Percentiles rank a stretch among this genome's conserved stretches.
phyloP scores from a whole-genome alignment of 2,113 vertebrate species.

The Python bivittatus region DNA sequence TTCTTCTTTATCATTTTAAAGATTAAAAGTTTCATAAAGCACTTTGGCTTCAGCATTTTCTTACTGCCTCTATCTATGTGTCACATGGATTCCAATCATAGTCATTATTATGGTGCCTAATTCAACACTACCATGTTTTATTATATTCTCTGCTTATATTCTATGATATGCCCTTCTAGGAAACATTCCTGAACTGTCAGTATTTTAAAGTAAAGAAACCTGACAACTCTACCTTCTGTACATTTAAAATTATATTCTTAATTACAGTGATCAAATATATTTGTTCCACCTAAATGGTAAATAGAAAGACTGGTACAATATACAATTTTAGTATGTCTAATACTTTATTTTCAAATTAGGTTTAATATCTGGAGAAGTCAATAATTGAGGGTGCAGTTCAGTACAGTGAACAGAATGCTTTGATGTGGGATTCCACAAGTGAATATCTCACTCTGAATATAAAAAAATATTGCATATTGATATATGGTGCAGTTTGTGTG shows the following conservation, averaged over 20 bases:
- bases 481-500: fast-evolving
- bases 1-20: not conserved
- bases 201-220: not conserved
- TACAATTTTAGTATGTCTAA: conserved; percentile 49
- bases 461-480: not conserved
- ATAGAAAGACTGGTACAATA: conserved; percentile 25
- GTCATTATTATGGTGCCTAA: not conserved
- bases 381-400: not conserved
- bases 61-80: not conserved
- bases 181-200: not conserved
- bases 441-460: not conserved
- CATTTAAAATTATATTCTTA: not conserved
- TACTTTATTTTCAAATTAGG: conserved; percentile 48
- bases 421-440: not conserved
- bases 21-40: not conserved
- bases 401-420: not conserved
- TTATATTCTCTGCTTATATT: not conserved
- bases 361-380: conserved; percentile 37
- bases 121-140: not conserved
- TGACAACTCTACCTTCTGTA: not conserved
- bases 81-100: not conserved
- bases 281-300: not conserved
- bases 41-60: not conserved
- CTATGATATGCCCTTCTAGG: not conserved
- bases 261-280: not conserved